Evolutionary conservation across 2,113 vertebrate species (phyloP).

Genomic region (Pycnonotus jocosus): DNA sequence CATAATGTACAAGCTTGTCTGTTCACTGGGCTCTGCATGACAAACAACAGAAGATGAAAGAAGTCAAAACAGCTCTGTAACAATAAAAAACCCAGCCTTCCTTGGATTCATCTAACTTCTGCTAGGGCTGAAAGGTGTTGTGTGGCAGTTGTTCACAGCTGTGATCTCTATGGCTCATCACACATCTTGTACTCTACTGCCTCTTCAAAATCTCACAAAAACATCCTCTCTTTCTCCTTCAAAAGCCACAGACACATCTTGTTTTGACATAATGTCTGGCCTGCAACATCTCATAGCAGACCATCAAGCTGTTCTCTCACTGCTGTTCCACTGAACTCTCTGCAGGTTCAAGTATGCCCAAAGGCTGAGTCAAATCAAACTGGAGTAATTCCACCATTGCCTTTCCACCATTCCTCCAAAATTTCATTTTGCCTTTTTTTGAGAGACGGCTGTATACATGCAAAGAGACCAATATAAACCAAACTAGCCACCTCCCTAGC

Average conservation of each 20-base stretch:
- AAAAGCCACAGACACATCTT: neutral
- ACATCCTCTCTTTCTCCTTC: neutral
- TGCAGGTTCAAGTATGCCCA: neutral
- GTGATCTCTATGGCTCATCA: neutral
- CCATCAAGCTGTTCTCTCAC: neutral
- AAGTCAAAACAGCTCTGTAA: neutral
- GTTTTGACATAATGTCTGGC: neutral
- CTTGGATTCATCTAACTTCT: neutral
- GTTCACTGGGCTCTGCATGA: neutral
- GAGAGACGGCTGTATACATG: neutral
- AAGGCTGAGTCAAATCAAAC: neutral
- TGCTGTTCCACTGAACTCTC: neutral
- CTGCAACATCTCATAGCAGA: neutral
- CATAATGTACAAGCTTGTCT: neutral
- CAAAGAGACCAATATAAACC: neutral
- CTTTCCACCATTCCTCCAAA: no score
- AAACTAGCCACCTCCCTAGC: accelerated
- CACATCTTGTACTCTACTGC: neutral
- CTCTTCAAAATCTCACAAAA: neutral
- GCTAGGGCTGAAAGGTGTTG: neutral
- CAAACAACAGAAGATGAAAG: neutral
- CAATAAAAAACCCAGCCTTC: neutral
- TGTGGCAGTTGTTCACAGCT: neutral
- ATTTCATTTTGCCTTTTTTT: neutral
- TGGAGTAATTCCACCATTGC: no score